Evolutionary conservation across 2,113 vertebrate species (phyloP).

Genomic region (Nibea coibor): DNA sequence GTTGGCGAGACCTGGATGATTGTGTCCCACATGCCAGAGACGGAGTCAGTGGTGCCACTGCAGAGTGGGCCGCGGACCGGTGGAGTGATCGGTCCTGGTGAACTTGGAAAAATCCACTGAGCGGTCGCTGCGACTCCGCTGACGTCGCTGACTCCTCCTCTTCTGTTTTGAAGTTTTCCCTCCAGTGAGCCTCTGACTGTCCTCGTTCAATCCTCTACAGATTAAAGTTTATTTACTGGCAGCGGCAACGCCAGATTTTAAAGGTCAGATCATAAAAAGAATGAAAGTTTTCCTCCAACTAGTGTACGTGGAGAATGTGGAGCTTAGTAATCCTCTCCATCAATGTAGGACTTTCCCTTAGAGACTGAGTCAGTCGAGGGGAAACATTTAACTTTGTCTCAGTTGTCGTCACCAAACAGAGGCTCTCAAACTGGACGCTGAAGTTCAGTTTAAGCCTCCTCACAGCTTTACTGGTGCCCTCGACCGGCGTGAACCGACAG

Average conservation of each 20-base stretch:
- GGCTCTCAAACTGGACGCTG: slow-evolving; percentile 32
- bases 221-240: slow-evolving; percentile 15
- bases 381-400: neutral
- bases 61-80: slow-evolving; percentile 15
- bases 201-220: neutral
- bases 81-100: slow-evolving; percentile 45
- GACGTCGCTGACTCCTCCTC: slow-evolving; percentile 39
- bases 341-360: slow-evolving; percentile 84
- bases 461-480: slow-evolving; percentile 52
- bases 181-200: slow-evolving; percentile 18
- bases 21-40: slow-evolving; percentile 47
- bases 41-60: slow-evolving; percentile 16
- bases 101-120: slow-evolving; percentile 19
- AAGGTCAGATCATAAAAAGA: slow-evolving; percentile 5
- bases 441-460: slow-evolving; percentile 35
- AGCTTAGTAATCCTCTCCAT: slow-evolving; percentile 72
- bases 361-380: slow-evolving; percentile 65
- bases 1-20: slow-evolving; percentile 43
- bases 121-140: slow-evolving; percentile 9
- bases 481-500: slow-evolving; percentile 29
- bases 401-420: neutral
- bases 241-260: slow-evolving; percentile 1
- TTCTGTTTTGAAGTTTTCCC: slow-evolving; percentile 30
- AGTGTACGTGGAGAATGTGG: slow-evolving; percentile 41
- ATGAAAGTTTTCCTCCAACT: slow-evolving; percentile 4